Conservation (phyloP, 2,113 vertebrate genomes). For the Ceyx melanurus region DNA sequence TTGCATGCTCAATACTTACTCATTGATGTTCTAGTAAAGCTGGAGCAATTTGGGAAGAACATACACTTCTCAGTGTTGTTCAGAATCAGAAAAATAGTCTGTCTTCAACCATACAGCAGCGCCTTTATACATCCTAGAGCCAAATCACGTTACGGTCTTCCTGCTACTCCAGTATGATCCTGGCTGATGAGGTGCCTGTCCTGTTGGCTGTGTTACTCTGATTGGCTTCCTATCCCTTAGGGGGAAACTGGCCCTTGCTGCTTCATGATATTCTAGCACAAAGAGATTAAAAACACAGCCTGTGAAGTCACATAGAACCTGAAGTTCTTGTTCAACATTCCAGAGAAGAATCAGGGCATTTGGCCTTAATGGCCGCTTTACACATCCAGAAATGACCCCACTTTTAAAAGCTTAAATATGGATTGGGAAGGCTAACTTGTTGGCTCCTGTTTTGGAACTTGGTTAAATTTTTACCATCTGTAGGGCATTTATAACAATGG, state of each 20-base stretch:
- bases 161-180: neutral
- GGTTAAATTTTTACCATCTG: neutral
- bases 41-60: neutral
- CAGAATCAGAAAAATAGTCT: neutral
- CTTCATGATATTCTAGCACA: neutral
- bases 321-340: neutral
- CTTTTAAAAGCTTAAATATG: neutral
- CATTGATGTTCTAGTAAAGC: neutral
- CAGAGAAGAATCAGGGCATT: neutral
- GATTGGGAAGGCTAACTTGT: neutral
- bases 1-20: neutral
- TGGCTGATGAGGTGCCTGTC: neutral
- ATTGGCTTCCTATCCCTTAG: neutral
- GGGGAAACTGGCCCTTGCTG: neutral
- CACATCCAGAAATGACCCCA: neutral
- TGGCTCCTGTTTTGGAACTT: neutral
- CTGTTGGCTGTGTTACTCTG: neutral
- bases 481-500: neutral
- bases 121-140: neutral
- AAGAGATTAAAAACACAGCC: neutral
- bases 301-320: neutral
- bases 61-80: neutral
- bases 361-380: neutral
- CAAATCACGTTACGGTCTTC: neutral
- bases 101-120: neutral